These are phyloP conservation scores for Herpailurus yagouaroundi DNA, from an alignment of 2,113 vertebrate species.

Conservation along the genomic window DNA sequence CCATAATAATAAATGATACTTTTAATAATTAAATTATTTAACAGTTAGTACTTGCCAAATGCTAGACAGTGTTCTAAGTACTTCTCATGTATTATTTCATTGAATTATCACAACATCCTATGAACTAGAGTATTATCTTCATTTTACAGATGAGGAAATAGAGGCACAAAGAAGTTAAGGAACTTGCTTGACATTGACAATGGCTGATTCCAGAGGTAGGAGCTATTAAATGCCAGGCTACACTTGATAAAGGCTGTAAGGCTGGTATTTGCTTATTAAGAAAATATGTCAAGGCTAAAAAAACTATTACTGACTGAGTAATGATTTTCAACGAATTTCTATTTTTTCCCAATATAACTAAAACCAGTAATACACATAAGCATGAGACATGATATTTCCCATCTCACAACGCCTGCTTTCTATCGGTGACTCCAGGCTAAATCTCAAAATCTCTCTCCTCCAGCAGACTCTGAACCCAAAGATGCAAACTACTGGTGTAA, in stretches of 20 bases:
- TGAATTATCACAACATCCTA: background rate
- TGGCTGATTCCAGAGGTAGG: background rate
- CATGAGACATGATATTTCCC: background rate
- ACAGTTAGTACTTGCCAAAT: background rate
- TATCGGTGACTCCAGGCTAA: background rate
- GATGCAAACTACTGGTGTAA: background rate
- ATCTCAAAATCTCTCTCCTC: background rate
- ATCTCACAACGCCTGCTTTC: background rate
- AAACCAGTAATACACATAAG: background rate
- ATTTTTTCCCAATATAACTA: background rate
- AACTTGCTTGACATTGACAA: background rate
- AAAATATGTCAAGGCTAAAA: conserved; percentile 24
- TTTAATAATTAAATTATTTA: background rate
- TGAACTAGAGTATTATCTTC: background rate
- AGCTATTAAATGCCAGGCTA: background rate
- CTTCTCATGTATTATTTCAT: background rate
- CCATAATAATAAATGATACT: background rate
- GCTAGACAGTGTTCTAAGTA: background rate
- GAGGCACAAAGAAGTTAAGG: background rate
- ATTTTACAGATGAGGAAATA: background rate
- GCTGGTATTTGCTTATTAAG: background rate
- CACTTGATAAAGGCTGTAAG: background rate
- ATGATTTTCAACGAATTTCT: conserved; percentile 14
- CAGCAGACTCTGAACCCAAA: background rate
- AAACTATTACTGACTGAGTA: background rate